Evolutionary conservation across 35 echinoderm and acorn worm species (phyloP), one percentile per base, ranked within the genome.

Genomic region (Apostichopus parvimensis): DNA sequence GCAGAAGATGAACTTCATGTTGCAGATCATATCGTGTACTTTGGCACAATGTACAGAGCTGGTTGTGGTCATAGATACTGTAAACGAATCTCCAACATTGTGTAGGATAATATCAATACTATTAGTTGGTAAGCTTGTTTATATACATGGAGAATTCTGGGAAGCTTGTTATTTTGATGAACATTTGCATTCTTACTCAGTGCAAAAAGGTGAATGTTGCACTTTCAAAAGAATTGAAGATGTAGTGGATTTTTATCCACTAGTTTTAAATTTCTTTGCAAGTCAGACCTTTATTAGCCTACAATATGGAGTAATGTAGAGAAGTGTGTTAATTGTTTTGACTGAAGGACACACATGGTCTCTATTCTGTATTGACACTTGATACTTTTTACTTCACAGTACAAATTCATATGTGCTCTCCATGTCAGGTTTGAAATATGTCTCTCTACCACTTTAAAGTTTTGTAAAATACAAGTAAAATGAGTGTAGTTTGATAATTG

Each of bases 1-100:
- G 81, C 26, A 28, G 26, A 28, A 28, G 26, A 28, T 28, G 26
- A 28, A 28, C 26, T 84, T 53, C 1, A 84, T 84, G 26, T 84
- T 6, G 55, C 81, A 84, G n/a, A 17, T 14, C 18, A 84, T 53
- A 55, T 55, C 8, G 56, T 17, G 18, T 53, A 53, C 55, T 53
- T 45, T 53, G 81, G 81, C 55, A 84, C 81, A 53, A 52, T 23
- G 18, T 84, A 84, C 53, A 84, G 81, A 84, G 21, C n/a, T 84
- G 81, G 55, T 84, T 34, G 81, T 84, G 34, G 23, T 55, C 11
- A 84, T 18, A 55, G 81, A 25, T 18, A 84, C 56, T 26, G 18
- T 45, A 53, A 55, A 84, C 53, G 55, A 84, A 8, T 55, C 17
- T 53, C 81, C 81, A n/a, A 53, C 17, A 18, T 84, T 84, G 3